Evolutionary conservation across 2,113 vertebrate species (phyloP).

Genomic region (Glaucidium brasilianum): DNA sequence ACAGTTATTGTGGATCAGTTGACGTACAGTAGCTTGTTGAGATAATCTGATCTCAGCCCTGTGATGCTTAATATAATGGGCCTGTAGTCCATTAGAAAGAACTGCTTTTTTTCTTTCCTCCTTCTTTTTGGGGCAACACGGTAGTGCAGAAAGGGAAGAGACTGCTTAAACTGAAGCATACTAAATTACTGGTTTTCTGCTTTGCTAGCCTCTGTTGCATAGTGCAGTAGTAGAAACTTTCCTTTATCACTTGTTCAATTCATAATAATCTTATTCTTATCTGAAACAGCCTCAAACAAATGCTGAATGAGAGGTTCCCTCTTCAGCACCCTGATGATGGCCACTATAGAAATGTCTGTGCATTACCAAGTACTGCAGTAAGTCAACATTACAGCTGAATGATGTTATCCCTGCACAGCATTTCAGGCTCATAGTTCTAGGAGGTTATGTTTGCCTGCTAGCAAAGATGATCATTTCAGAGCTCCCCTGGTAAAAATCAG

Average conservation of each 20-base stretch:
- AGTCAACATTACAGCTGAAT: neutral
- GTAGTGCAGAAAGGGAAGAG: neutral
- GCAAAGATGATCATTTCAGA: neutral
- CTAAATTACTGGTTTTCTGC: neutral
- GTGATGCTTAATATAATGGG: neutral
- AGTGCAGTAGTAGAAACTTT: neutral
- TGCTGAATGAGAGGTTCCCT: neutral
- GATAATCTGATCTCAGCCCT: neutral
- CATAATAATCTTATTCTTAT: neutral
- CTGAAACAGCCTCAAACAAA: neutral
- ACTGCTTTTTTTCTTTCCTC: neutral
- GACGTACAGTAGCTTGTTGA: neutral
- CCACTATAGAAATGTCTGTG: neutral
- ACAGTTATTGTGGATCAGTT: neutral
- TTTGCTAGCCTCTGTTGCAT: neutral
- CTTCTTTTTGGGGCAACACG: neutral
- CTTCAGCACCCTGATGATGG: neutral
- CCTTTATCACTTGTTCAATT: neutral
- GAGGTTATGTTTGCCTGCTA: neutral
- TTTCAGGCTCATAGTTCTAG: neutral
- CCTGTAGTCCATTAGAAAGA: neutral
- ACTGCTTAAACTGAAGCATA: neutral
- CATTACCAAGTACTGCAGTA: neutral
- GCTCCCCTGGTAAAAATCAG: neutral
- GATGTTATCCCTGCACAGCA: neutral